These are phyloP conservation scores for Uloborus plumipes DNA, from an alignment of 2,888 invertebrate genomes.

Conservation along the genomic window DNA sequence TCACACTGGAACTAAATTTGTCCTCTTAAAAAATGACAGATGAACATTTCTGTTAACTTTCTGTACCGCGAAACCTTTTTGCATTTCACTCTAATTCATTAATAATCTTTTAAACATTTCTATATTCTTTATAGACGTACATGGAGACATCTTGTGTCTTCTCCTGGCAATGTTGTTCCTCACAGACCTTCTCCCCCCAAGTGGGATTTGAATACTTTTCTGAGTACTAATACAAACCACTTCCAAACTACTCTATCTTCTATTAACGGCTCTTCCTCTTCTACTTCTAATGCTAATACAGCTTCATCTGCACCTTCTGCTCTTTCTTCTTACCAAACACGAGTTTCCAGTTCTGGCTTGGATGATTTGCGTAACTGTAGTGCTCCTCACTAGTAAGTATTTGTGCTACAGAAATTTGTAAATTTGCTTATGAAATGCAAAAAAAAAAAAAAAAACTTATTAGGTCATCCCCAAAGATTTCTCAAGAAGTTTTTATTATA, in stretches of 20 bases:
- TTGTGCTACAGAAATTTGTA: neutral
- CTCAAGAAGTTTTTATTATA: no score
- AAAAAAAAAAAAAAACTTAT: neutral
- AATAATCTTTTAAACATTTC: neutral
- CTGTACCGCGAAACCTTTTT: neutral
- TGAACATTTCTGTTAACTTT: no score
- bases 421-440: neutral
- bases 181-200: slow-evolving; percentile 33
- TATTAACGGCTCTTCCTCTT: slow-evolving; percentile 19
- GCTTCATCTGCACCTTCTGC: slow-evolving; percentile 30
- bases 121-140: slow-evolving; percentile 26
- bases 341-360: slow-evolving; percentile 10
- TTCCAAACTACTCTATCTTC: slow-evolving; percentile 18
- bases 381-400: slow-evolving; percentile 55
- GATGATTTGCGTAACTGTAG: slow-evolving; percentile 41
- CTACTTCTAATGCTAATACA: slow-evolving; percentile 15
- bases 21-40: no score
- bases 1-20: no score
- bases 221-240: slow-evolving; percentile 21
- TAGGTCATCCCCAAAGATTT: no score
- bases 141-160: slow-evolving; percentile 48
- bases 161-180: slow-evolving; percentile 40
- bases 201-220: slow-evolving; percentile 55
- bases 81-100: neutral
- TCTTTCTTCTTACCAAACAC: slow-evolving; percentile 19